phyloP scores from a whole-genome alignment of 2,113 vertebrate genomes.

The Leucopternis melanops region DNA sequence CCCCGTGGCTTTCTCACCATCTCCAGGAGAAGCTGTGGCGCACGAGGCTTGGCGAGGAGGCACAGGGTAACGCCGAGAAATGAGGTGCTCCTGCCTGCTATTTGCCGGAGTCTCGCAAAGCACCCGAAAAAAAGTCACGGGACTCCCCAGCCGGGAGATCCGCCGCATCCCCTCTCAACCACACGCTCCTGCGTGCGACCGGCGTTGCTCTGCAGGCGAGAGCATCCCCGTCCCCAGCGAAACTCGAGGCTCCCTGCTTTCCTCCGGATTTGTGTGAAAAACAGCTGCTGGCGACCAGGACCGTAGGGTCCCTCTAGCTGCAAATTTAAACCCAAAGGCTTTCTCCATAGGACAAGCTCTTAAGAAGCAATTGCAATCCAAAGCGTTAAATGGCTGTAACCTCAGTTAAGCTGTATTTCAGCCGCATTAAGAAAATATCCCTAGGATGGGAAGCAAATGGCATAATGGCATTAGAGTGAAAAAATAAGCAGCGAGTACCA shows the following conservation, averaged over 20 bases:
- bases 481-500: neutral
- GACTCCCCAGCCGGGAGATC: neutral
- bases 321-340: constrained; percentile 40
- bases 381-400: constrained; percentile 12
- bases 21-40: neutral
- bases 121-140: fast-evolving
- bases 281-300: neutral
- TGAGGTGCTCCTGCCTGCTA: neutral
- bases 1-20: neutral
- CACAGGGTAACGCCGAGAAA: neutral
- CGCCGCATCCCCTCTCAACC: neutral
- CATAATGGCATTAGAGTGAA: constrained; percentile 49
- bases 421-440: constrained; percentile 54
- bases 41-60: neutral
- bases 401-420: constrained; percentile 43
- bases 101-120: neutral
- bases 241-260: neutral
- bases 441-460: constrained; percentile 23
- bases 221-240: neutral
- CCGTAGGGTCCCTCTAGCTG: neutral
- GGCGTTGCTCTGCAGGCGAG: neutral
- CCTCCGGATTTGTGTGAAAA: constrained; percentile 9
- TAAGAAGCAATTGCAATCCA: constrained; percentile 22
- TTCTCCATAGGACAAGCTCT: constrained; percentile 5
- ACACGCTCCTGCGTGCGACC: fast-evolving